Conservation (phyloP, 1,140 invertebrate species). For the Pectinophora gossypiella region DNA sequence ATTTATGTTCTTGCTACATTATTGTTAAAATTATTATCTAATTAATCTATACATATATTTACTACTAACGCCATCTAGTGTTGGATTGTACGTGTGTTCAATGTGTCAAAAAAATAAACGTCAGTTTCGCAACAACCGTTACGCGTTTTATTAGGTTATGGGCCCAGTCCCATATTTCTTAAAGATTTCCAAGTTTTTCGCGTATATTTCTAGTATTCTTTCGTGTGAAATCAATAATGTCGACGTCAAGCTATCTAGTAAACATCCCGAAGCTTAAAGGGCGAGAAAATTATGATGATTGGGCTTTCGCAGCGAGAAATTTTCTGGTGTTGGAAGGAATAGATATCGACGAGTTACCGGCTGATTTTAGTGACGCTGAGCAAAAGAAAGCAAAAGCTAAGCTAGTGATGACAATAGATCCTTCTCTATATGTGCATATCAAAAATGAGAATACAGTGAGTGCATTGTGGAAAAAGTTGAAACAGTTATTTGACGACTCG, state of each 20-base stretch:
- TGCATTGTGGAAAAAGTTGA: conserved; percentile 29
- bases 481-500: conserved; percentile 28
- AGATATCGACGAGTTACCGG: not conserved
- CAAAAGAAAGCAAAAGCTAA: conserved; percentile 19
- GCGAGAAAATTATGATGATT: not conserved
- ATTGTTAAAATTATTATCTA: too few species aligned
- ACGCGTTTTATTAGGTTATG: too few species aligned
- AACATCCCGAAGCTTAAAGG: conserved; percentile 4
- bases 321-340: conserved; percentile 1
- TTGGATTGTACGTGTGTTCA: too few species aligned
- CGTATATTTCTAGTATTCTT: too few species aligned
- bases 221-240: not conserved
- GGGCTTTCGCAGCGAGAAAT: not conserved
- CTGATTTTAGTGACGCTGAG: not conserved
- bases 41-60: too few species aligned
- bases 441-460: conserved; percentile 21
- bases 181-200: too few species aligned
- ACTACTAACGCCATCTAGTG: too few species aligned
- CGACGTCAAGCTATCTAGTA: not conserved
- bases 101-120: too few species aligned
- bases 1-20: too few species aligned
- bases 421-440: conserved; percentile 32
- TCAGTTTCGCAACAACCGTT: too few species aligned
- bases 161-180: too few species aligned
- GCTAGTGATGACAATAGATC: conserved; percentile 29